Evolutionary conservation across 2,113 vertebrate genomes (phyloP).

Genomic region (Takifugu bimaculatus): DNA sequence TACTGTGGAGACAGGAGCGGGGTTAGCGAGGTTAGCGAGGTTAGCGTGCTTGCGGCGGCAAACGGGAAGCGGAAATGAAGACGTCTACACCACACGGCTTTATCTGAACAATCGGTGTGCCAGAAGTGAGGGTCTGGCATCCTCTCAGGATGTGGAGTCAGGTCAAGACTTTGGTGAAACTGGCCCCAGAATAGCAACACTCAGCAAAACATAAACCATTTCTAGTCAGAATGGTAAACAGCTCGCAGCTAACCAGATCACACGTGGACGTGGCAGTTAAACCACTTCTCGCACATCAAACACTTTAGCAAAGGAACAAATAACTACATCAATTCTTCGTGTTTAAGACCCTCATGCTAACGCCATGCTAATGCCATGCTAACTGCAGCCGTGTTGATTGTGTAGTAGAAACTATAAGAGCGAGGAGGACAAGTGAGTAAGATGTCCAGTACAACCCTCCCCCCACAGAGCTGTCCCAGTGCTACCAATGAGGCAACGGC

Average conservation of each 20-base stretch:
- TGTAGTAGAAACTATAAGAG: too few species aligned
- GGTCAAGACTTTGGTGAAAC: too few species aligned
- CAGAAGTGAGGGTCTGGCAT: not conserved
- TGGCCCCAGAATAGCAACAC: not conserved
- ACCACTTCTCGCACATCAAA: too few species aligned
- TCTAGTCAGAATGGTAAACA: too few species aligned
- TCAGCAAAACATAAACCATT: too few species aligned
- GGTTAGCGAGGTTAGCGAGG: constrained; percentile 3
- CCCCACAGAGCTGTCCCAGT: constrained; percentile 13
- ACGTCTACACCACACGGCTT: constrained; percentile 7
- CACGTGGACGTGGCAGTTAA: too few species aligned
- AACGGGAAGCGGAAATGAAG: constrained; percentile 40
- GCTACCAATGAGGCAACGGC: constrained; percentile 25
- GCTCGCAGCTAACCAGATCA: too few species aligned
- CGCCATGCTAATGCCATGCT: constrained; percentile 2
- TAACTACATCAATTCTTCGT: too few species aligned
- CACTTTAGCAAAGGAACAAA: too few species aligned
- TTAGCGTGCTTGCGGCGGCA: not conserved
- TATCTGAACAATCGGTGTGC: constrained; percentile 20
- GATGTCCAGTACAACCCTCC: constrained; percentile 24
- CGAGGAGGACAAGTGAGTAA: too few species aligned
- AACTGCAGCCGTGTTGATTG: too few species aligned
- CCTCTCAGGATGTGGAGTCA: not conserved
- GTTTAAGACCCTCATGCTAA: not conserved
- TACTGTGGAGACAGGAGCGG: constrained; percentile 75